phyloP scores from a whole-genome alignment of 2,888 invertebrate species.

The Agrilus biguttatus region DNA sequence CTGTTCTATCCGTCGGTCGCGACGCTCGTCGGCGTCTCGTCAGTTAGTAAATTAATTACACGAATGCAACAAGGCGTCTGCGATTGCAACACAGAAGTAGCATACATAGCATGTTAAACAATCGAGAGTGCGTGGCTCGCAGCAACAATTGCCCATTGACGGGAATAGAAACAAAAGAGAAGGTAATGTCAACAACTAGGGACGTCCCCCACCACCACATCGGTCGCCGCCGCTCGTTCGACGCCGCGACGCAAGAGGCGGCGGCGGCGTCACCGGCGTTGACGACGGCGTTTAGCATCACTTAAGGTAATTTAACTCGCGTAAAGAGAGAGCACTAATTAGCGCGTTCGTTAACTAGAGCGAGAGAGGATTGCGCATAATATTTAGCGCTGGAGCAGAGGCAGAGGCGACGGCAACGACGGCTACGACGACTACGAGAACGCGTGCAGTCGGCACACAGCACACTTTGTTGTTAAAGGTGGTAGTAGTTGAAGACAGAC shows the following conservation, averaged over 20 bases:
- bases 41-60: too few relatives aligned
- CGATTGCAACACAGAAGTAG: too few relatives aligned
- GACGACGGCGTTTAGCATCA: slow-evolving; percentile 8
- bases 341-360: slow-evolving; percentile 15
- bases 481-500: slow-evolving; percentile 2
- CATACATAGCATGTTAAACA: too few relatives aligned
- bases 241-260: background rate
- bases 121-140: too few relatives aligned
- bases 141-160: too few relatives aligned
- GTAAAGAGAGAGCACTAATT: slow-evolving; percentile 16
- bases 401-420: slow-evolving; percentile 3
- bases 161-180: too few relatives aligned
- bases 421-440: slow-evolving; percentile 8
- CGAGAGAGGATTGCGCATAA: slow-evolving; percentile 11
- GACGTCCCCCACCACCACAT: background rate
- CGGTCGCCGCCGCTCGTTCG: background rate
- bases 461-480: too few relatives aligned
- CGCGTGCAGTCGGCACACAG: background rate
- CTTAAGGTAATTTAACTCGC: slow-evolving; percentile 13
- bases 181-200: too few relatives aligned
- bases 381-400: background rate
- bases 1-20: too few relatives aligned
- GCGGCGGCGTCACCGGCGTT: slow-evolving; percentile 4
- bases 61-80: too few relatives aligned
- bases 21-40: too few relatives aligned